These are phyloP conservation scores for Cirrhinus mrigala DNA, from an alignment of 2,797 vertebrate species.

Conservation along the genomic window DNA sequence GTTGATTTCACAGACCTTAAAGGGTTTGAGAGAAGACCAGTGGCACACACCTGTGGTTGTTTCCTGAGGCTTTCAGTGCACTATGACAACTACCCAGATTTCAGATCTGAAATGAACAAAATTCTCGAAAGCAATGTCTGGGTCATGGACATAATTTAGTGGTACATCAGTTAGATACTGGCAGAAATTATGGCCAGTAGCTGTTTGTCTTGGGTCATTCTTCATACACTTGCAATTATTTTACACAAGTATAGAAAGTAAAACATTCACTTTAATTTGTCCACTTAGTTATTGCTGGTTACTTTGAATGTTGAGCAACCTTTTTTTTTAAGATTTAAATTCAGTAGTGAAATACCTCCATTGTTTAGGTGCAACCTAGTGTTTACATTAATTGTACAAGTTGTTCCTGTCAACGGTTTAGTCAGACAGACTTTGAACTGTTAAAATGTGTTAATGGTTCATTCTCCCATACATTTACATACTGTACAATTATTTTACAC, in stretches of 20 bases:
- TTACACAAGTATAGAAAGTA: neutral
- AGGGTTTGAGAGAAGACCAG: conserved; percentile 48
- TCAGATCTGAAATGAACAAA: conserved; percentile 40
- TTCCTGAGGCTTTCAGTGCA: conserved; percentile 40
- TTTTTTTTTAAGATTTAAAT: neutral
- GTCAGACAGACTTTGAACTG: too few species aligned
- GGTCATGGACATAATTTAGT: conserved; percentile 32
- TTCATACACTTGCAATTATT: neutral
- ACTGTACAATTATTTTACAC: neutral
- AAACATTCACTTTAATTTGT: neutral
- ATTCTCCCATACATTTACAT: neutral
- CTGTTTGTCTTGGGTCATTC: neutral
- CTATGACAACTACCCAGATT: conserved; percentile 48
- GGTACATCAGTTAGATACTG: too few species aligned
- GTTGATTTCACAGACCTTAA: conserved; percentile 45
- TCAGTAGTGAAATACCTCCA: neutral
- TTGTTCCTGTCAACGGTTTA: too few species aligned
- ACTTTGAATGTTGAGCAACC: neutral
- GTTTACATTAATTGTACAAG: neutral
- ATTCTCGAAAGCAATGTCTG: conserved; percentile 41
- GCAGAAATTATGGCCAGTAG: neutral
- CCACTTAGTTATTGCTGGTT: neutral
- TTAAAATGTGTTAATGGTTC: neutral
- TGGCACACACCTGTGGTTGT: conserved; percentile 49
- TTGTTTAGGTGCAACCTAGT: neutral